phyloP scores from a whole-genome alignment of 2,113 vertebrate species.

The Piaya cayana region DNA sequence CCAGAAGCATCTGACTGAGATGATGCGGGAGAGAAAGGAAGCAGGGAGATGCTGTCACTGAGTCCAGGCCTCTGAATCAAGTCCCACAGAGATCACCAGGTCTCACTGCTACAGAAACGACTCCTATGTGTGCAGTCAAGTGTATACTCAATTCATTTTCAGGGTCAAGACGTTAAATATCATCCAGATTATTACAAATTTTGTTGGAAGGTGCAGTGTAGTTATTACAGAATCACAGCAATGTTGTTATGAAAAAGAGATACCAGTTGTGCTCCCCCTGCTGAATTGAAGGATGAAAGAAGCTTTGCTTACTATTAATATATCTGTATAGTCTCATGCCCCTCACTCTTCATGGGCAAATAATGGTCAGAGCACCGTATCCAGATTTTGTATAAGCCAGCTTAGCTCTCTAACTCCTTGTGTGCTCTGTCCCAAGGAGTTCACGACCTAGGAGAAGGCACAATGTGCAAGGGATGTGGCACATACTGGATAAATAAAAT shows the following conservation, averaged over 20 bases:
- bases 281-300: not conserved
- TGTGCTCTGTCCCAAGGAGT: not conserved
- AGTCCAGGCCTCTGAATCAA: not conserved
- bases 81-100: not conserved
- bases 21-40: not conserved
- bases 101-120: not conserved
- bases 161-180: not conserved
- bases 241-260: not conserved
- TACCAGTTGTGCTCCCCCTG: not conserved
- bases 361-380: not conserved
- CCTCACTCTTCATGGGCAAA: not conserved
- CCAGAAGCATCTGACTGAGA: not conserved
- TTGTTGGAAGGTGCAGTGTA: rapidly evolving
- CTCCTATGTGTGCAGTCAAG: not conserved
- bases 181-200: rapidly evolving
- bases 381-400: not conserved
- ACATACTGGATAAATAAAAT: not conserved
- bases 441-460: not conserved
- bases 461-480: rapidly evolving
- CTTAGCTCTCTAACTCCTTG: not conserved
- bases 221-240: not conserved
- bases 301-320: not conserved
- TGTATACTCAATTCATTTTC: rapidly evolving
- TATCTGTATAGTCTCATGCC: rapidly evolving
- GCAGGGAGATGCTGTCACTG: rapidly evolving